Evolutionary conservation across 1,140 invertebrate species (phyloP), one percentile per base, ranked within the genome.

Genomic region (Microplitis mediator): DNA sequence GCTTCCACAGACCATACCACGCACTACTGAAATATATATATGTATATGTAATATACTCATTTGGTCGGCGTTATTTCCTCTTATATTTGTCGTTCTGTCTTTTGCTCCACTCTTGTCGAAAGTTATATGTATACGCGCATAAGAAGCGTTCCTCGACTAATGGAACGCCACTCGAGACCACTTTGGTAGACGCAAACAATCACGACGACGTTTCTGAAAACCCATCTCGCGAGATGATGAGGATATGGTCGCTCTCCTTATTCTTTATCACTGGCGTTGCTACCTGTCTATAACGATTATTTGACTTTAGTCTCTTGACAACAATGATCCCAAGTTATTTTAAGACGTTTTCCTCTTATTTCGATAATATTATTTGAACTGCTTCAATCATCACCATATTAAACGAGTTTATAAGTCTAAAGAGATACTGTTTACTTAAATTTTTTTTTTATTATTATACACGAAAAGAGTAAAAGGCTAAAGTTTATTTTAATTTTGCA

Each of bases 91-190:
- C 16, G n/a, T 56, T 56, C 16, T 56, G 14, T 61, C 14, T 31
- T 45, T 45, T 45, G 34, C 62, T 52, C 31, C 23, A 32, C 45
- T 54, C 32, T 31, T 67, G 16, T 52, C 31, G 50, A 52, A 23
- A 54, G 45, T 45, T 45, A 45, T 45, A 35, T 36, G 54, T 60
- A 62, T 31, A 54, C 34, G 62, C 36, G 8, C 11, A 9, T 39
- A 36, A 13, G 76, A 78, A 83, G 80, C 80, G 82, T 82, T 78
- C 78, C 56, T 74, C 78, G 78, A 79, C 83, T 85, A 85, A 85
- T 85, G 84, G 84, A 73, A 85, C 77, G 82, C 81, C 79, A 85
- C 84, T 85, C 78, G 83, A 85, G 83, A 84, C 83, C 83, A 85
- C 84, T 85, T 84, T 82, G 80, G 78, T 75, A 82, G 79, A 78